Evolutionary conservation across 2,797 vertebrate species (phyloP).

Genomic region (Eleutherodactylus coqui): DNA sequence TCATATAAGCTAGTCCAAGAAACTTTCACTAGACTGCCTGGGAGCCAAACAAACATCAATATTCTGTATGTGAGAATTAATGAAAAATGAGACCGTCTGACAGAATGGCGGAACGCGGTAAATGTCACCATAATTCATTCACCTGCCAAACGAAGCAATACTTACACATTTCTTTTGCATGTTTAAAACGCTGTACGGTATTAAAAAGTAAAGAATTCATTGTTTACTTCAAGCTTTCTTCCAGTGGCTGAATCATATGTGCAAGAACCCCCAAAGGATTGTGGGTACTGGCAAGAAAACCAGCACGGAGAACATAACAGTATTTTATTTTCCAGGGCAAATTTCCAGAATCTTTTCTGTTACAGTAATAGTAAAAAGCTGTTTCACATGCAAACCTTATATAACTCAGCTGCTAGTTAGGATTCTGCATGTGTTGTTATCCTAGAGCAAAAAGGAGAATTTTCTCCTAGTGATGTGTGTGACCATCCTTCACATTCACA

Average conservation of each 20-base stretch:
- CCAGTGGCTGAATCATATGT: conserved; percentile 19
- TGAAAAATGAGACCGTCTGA: background rate
- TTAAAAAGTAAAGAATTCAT: background rate
- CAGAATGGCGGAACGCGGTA: background rate
- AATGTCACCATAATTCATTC: background rate
- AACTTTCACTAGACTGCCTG: background rate
- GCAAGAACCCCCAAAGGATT: background rate
- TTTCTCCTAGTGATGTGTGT: conserved; percentile 24
- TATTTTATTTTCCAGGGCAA: conserved; percentile 20
- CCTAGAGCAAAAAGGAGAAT: background rate
- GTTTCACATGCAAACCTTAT: conserved; percentile 17
- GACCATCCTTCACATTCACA: conserved; percentile 36
- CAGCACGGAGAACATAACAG: conserved; percentile 20
- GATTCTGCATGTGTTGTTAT: background rate
- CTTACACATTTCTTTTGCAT: conserved; percentile 3
- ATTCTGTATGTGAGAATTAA: background rate
- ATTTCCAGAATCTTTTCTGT: conserved; percentile 14
- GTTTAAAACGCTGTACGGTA: background rate
- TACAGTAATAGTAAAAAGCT: conserved; percentile 28
- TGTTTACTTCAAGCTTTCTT: conserved; percentile 2
- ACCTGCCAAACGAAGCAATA: background rate
- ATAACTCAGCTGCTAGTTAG: conserved; percentile 1
- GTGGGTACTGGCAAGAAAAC: conserved; percentile 15
- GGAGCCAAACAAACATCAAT: conserved; percentile 7
- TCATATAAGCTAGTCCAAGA: background rate